phyloP scores from a whole-genome alignment of 2,888 invertebrate genomes.

The Drosophila rellima region DNA sequence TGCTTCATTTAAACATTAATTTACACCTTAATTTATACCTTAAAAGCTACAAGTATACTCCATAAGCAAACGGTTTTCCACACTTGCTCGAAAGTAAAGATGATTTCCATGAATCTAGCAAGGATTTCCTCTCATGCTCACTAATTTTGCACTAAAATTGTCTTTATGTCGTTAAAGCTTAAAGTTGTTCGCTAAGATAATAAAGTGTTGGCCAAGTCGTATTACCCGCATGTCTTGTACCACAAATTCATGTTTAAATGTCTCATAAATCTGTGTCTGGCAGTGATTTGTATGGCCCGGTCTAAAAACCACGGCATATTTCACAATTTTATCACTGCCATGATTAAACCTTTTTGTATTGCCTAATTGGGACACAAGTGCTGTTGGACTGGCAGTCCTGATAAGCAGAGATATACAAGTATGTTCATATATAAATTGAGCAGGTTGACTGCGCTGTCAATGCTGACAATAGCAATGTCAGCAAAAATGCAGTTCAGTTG shows the following conservation, averaged over 20 bases:
- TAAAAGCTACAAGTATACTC: no score
- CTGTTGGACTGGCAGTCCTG: slow-evolving; percentile 35
- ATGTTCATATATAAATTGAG: slow-evolving; percentile 16
- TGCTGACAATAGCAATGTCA: slow-evolving; percentile 46
- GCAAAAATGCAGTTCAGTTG: slow-evolving; percentile 19
- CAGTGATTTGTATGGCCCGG: slow-evolving; percentile 29
- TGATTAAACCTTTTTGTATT: slow-evolving; percentile 56
- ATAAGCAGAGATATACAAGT: slow-evolving; percentile 36
- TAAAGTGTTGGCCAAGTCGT: slow-evolving; percentile 11
- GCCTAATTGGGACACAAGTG: slow-evolving; percentile 61
- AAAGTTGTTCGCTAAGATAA: not conserved
- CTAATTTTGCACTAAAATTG: not conserved
- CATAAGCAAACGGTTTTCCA: no score
- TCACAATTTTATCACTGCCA: slow-evolving; percentile 63
- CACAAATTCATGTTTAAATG: slow-evolving; percentile 64
- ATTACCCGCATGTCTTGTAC: slow-evolving; percentile 53
- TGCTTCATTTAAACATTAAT: no score
- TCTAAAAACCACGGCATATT: slow-evolving; percentile 45
- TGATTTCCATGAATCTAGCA: not conserved
- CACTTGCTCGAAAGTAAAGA: not conserved
- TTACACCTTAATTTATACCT: no score
- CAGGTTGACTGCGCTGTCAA: slow-evolving; percentile 37
- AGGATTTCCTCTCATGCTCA: not conserved
- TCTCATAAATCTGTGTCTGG: slow-evolving; percentile 64
- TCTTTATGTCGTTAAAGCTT: not conserved